phyloP scores from a whole-genome alignment of 2,888 invertebrate species.

The Ennomos erosarius region DNA sequence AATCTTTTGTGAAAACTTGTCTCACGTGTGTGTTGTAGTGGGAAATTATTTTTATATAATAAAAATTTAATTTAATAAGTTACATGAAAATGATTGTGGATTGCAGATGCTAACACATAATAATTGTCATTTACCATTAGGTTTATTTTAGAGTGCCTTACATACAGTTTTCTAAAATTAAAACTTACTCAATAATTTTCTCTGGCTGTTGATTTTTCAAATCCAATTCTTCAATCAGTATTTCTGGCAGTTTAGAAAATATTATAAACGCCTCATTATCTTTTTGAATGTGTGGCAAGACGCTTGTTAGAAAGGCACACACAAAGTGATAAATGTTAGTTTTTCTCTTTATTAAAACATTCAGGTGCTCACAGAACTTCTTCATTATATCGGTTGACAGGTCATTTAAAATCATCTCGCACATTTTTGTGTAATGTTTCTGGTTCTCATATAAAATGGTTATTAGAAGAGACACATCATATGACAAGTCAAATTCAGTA shows the following conservation, averaged over 20 bases:
- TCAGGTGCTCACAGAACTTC: conserved; percentile 72
- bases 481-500: conserved; percentile 68
- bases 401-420: conserved; percentile 80
- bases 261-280: conserved; percentile 74
- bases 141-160: too few species aligned
- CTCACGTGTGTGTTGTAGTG: too few species aligned
- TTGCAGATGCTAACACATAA: too few species aligned
- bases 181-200: conserved; percentile 84
- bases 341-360: conserved; percentile 81
- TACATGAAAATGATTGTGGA: not conserved
- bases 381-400: conserved; percentile 68
- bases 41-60: too few species aligned
- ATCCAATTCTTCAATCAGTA: conserved; percentile 86
- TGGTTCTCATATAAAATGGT: conserved; percentile 90
- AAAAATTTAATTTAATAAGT: too few species aligned
- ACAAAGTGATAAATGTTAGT: conserved; percentile 85
- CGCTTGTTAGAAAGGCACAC: conserved; percentile 81
- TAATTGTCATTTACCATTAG: too few species aligned
- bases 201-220: conserved; percentile 84
- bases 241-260: conserved; percentile 83
- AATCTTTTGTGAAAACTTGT: too few species aligned
- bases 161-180: conserved; percentile 5
- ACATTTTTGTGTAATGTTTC: conserved; percentile 74
- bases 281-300: conserved; percentile 79
- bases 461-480: conserved; percentile 88